A percentile compares a stretch with the other conserved stretches of the same genome.
These are phyloP conservation scores for Dasysyrphus tricinctus DNA, from an alignment of 2,888 invertebrate genomes.

Conservation along the genomic window DNA sequence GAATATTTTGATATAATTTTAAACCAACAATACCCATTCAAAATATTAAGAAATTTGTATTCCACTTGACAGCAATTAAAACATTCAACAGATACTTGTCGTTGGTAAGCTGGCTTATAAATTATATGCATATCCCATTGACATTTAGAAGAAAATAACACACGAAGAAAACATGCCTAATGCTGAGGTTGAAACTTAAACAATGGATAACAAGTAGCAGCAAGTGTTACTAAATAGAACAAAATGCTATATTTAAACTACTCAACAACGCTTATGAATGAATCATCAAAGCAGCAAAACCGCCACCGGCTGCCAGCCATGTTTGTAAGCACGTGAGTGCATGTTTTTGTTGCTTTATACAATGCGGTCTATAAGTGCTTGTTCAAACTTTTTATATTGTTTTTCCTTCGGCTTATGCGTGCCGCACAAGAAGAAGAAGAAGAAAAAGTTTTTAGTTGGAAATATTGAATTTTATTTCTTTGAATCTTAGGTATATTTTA, in stretches of 20 bases:
- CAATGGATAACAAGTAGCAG: constrained; percentile 34
- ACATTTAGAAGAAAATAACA: background rate
- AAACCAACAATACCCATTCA: background rate
- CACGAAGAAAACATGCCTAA: constrained; percentile 18
- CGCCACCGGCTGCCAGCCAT: background rate
- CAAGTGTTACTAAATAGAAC: constrained; percentile 57
- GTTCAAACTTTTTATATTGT: constrained; percentile 44
- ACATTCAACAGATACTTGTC: constrained; percentile 38
- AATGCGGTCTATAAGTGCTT: constrained; percentile 30
- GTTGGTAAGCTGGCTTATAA: constrained; percentile 2
- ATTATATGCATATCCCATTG: constrained; percentile 12
- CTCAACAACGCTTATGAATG: constrained; percentile 27
- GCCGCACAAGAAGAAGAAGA: constrained; percentile 8
- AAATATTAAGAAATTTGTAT: constrained; percentile 11
- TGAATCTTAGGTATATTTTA: background rate
- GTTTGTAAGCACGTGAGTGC: constrained; percentile 37
- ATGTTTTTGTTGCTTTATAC: background rate
- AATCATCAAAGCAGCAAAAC: constrained; percentile 24
- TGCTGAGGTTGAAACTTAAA: background rate
- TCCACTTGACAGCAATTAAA: constrained; percentile 42
- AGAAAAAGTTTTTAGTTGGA: constrained; percentile 26
- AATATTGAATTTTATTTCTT: constrained; percentile 15
- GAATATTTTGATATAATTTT: background rate
- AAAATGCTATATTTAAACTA: constrained; percentile 51
- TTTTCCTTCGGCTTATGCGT: background rate